Base-by-base conservation (phyloP, 2,888 invertebrate species). In the Phania funesta region DNA sequence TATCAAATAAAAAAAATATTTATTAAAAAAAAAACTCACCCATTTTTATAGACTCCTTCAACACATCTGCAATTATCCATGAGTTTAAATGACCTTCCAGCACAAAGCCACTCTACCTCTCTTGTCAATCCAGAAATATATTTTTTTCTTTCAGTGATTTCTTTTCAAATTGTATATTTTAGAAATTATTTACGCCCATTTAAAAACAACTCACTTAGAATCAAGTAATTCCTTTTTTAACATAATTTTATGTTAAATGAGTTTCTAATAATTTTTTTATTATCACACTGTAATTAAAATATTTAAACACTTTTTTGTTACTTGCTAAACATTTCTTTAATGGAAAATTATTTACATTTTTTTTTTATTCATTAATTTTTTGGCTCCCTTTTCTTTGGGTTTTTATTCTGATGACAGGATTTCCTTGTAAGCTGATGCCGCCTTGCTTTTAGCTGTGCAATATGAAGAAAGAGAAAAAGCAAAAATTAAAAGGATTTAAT, bases 61-160 rank as follows among this genome's bases (percentile, higher is more conserved):
- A 8, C 9, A 9, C 22, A 13, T 16, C 54, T 32, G 7, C 62
- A 44, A 11, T 64, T 64, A 64, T 74, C 73, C 73, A 74, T 74
- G 41, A 44, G 64, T 44, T 54, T 52, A 13, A 24, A 26, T 8
- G 22, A n/a, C 26, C 26, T 6, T 13, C 0, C 8, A 11, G 16
- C 16, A 29, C n/a, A 18, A 9, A 32, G 22, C 4, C 13, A 22
- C 22, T 5, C 6, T 4, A 11, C 7, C 7, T 35, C 2, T 41
- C 44, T 29, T 26, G 7, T 65, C 1, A n/a, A 5, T 3, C 24
- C 18, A 4, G 9, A 18, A 11, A 13, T 38, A n/a, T n/a, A 2
- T 35, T 8, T 67, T 44, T 18, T 18, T 26, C 35, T 48, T 58
- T 7, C 18, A 18, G 1, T 26, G 41, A 8, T 22, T 8, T 9